Evolutionary conservation across 2,888 invertebrate genomes (phyloP), one percentile per base, ranked within the genome.

Genomic region (Suillia variegata): DNA sequence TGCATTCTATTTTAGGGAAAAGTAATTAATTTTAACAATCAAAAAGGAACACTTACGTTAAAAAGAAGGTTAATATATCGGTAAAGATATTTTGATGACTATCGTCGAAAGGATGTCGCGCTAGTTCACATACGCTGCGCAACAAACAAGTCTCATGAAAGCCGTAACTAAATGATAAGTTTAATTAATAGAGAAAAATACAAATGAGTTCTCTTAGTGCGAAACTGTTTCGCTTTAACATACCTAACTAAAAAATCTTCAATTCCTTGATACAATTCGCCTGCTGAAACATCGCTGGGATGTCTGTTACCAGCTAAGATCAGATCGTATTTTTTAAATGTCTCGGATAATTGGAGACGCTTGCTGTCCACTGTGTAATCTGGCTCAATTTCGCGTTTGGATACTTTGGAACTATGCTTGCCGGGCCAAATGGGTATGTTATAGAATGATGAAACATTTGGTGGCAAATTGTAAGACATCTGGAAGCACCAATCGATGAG

Each of bases 41-140:
- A 33, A 54, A 71, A n/a, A n/a, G n/a, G n/a, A n/a, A n/a, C n/a
- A n/a, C 87, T 86, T 81, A 91, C 91, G 89, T 89, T 50, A 91
- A 83, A 21, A 89, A 80, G 68, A 87, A 87, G 62, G 85, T 86
- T 38, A 89, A 81, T 42, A 91, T 80, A 77, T 91, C 90, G 59
- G 88, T 88, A 0, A 91, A 77, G 6, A 92, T 79, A 69, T 86
- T 86, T 54, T 85, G 85, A 13, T 76, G 70, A 0, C 64, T 81
- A 6, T 70, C 71, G 56, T 86, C 85, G 33, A 90, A 78, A 0
- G 89, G 88, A 64, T 86, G 85, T 52, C 84, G 85, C 2, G 89
- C 87, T 18, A 89, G 79, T 67, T 89, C 88, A 68, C 91, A 91
- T 47, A 91, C 85, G 51, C 87, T 85, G 64, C 85, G 85, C 53